Evolutionary conservation across 2,797 vertebrate species (phyloP).

Genomic region (Meda fulgida): DNA sequence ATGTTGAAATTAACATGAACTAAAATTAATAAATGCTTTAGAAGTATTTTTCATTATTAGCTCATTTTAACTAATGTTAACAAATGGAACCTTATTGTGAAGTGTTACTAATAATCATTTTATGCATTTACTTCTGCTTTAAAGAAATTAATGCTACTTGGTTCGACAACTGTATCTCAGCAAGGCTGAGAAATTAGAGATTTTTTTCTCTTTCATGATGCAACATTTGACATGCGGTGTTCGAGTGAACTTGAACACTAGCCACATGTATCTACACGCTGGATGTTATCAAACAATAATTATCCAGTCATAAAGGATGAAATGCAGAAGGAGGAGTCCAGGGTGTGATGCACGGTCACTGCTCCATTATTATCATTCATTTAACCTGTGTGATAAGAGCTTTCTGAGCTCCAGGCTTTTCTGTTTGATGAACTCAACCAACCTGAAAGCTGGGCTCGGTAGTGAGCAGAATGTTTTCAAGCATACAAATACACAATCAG

Average conservation of each 20-base stretch:
- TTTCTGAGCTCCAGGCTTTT: slow-evolving; percentile 10
- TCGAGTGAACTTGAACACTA: background rate
- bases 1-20: background rate
- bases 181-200: background rate
- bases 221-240: background rate
- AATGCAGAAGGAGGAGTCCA: background rate
- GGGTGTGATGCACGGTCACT: background rate
- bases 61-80: background rate
- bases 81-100: background rate
- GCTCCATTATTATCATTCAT: slow-evolving; percentile 26
- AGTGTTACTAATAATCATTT: background rate
- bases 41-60: too few species aligned
- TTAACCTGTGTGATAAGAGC: slow-evolving; percentile 6
- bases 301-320: background rate
- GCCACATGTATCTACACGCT: background rate
- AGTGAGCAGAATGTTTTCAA: background rate
- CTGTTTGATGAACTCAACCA: background rate
- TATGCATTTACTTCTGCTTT: background rate
- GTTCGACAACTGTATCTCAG: background rate
- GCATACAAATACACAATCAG: background rate
- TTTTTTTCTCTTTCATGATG: background rate
- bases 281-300: background rate
- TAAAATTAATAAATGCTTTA: too few species aligned
- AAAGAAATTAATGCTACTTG: background rate
- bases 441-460: background rate